Percentiles rank a stretch among this genome's conserved stretches.
These are phyloP conservation scores for Porites lobata DNA, from an alignment of 92 coral and sea anemone species.

Conservation along the genomic window DNA sequence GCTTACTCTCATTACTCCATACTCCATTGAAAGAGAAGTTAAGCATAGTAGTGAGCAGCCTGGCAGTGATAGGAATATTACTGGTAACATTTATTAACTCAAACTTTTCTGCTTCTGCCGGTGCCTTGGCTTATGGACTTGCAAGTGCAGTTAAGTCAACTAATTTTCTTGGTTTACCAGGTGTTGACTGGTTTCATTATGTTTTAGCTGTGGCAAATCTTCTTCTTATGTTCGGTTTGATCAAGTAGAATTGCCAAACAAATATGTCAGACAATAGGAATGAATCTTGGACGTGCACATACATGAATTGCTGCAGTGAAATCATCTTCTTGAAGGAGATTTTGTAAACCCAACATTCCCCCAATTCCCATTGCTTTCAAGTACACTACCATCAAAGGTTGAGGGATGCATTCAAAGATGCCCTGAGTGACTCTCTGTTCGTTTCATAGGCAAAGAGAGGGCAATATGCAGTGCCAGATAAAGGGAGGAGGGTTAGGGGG, in stretches of 20 bases:
- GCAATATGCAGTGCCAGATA: too few relatives aligned
- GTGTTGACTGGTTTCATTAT: constrained; percentile 97
- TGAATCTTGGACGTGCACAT: too few relatives aligned
- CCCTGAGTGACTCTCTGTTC: too few relatives aligned
- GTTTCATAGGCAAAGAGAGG: too few relatives aligned
- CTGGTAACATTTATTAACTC: constrained; percentile 72
- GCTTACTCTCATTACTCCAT: constrained; percentile 62
- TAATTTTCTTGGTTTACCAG: constrained; percentile 81
- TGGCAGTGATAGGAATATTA: constrained; percentile 87
- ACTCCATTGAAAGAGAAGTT: constrained; percentile 70
- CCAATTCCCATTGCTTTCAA: too few relatives aligned
- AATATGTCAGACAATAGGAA: too few relatives aligned
- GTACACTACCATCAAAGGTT: too few relatives aligned
- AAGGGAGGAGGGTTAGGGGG: too few relatives aligned
- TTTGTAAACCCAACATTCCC: too few relatives aligned
- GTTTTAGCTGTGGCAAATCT: constrained; percentile 79
- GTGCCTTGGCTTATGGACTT: constrained; percentile 78
- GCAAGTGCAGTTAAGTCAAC: constrained; percentile 75
- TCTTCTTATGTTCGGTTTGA: constrained; percentile 69
- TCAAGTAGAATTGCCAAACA: not conserved
- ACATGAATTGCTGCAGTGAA: too few relatives aligned
- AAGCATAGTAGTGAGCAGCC: constrained; percentile 72
- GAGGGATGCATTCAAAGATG: too few relatives aligned
- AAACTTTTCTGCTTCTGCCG: constrained; percentile 77
- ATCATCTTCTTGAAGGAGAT: too few relatives aligned